Evolutionary conservation across 2,888 invertebrate species (phyloP), one percentile per base, ranked within the genome.

Genomic region (Rhodophaea formosa): DNA sequence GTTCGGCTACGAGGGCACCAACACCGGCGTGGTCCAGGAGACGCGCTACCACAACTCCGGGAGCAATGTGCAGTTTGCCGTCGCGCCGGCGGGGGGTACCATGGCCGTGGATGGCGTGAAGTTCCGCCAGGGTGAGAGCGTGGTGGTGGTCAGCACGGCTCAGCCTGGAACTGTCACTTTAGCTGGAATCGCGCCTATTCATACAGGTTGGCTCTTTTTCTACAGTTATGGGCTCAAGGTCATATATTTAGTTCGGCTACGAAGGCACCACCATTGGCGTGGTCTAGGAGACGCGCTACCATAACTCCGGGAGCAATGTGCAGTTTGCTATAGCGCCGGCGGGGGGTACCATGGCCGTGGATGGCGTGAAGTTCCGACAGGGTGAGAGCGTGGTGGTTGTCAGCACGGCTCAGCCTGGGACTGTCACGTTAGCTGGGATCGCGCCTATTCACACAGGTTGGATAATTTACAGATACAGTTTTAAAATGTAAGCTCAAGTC

Each of bases 61-160:
- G 7, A 71, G 71, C 10, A 76, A 75, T 39, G 78, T 88, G 63
- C 91, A 89, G 77, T 86, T 88, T 63, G 84, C 83, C 2, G 82
- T 84, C 63, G 77, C 81, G 5, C 84, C 86, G 30, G 70, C 67
- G 8, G 62, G 76, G 0, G 75, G 78, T 15, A 69, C 73, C 8
- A 68, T 79, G 57, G 70, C 79, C 7, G 80, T 85, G 66, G 93
- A 86, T 49, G 90, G 94, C 60, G 92, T 93, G 67, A 95, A 95
- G 88, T 95, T 92, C 79, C 86, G 94, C 1, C 91, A 90, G 71
- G 88, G 89, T 0, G 92, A 92, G 68, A 90, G 92, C 66, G 86
- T 91, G 55, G 91, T 91, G 59, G 88, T 91, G 35, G 87, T 88
- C 49, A 88, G 88, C 73, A 79, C 79, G 49, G 91, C 92, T 16